Evolutionary conservation across 2,113 vertebrate genomes (phyloP), one percentile per base, ranked within the genome.

Genomic region (Argyrosomus japonicus): DNA sequence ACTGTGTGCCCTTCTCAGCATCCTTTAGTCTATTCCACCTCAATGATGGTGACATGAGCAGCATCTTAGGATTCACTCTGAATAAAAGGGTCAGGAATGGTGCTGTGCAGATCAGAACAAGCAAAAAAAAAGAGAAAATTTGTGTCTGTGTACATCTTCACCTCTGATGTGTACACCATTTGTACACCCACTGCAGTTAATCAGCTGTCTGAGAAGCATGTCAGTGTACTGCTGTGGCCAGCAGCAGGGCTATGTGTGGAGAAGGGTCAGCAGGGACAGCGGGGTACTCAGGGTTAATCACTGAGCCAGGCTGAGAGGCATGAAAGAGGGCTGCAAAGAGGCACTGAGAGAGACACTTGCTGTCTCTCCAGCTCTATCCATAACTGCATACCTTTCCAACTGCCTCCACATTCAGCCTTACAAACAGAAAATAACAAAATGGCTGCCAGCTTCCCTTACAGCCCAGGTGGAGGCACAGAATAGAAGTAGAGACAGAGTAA

Each of bases 241-340:
- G 74, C 40, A 70, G 74, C n/a, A 3, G 54, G 65, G 36, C 81
- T 91, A 54, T 74, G 72, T 73, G 82, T 87, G 82, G 85, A 89
- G 81, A 83, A 71, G 88, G 88, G 83, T 90, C 90, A 79, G 64
- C 60, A 54, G 89, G 88, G 91, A 89, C 75, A 82, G 61, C 19
- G 19, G 74, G 76, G 81, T 85, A 71, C 83, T 75, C 77, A 23
- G 92, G 94, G 94, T 95, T 95, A 95, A 95, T 95, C 92, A 87
- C 84, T 80, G 67, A 90, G 93, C 87, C 89, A 84, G 91, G 86
- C 90, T 90, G 92, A 93, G 93, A 94, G 93, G 91, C 91, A 90
- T 91, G 84, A 88, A 91, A 91, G 91, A 91, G 92, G 87, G 73
- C 78, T 83, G 51, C 74, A 87, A 83, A 90, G 93, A 94, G 91